These are phyloP conservation scores for Trochalopteron elliotii DNA, from an alignment of 2,113 vertebrate genomes.

Conservation along the genomic window DNA sequence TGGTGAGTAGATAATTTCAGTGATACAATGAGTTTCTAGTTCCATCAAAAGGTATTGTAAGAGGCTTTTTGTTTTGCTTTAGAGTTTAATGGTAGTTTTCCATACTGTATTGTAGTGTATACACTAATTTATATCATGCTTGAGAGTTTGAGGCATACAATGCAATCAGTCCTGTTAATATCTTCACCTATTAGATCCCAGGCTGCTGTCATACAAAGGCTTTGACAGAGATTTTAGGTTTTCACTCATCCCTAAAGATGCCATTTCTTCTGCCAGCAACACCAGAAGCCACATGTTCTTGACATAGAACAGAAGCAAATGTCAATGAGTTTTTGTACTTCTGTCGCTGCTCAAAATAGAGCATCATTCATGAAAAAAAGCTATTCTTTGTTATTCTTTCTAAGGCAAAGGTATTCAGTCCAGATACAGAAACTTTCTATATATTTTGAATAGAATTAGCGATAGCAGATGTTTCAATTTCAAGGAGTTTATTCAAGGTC, in stretches of 20 bases:
- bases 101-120: background rate
- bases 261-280: background rate
- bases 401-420: background rate
- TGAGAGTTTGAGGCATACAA: background rate
- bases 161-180: background rate
- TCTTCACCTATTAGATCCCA: background rate
- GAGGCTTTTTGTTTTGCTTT: background rate
- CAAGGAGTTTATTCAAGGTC: background rate
- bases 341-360: background rate
- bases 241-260: background rate
- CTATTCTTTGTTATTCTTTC: background rate
- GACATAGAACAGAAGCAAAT: accelerated
- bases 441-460: background rate
- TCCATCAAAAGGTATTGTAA: background rate
- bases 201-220: background rate
- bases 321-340: background rate
- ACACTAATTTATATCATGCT: background rate
- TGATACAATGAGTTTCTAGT: background rate
- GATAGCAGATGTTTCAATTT: background rate
- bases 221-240: background rate
- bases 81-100: background rate
- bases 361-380: background rate
- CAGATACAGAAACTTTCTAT: background rate
- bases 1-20: background rate
- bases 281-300: background rate